Percentiles rank a stretch among this genome's conserved stretches.
Conservation (phyloP, 2,888 invertebrate genomes). For the Polyploca ridens region DNA sequence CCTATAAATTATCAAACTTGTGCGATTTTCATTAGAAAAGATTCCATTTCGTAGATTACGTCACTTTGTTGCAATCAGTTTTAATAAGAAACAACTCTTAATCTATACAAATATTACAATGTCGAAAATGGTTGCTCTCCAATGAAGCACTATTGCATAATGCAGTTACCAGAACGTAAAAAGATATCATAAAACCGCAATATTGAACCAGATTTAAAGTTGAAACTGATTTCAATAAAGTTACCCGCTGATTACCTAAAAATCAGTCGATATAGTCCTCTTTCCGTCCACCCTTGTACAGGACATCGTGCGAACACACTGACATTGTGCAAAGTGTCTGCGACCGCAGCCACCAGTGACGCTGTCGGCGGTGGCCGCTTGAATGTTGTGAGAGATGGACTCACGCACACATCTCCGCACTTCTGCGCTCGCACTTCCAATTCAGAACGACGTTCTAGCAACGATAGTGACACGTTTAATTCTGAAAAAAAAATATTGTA, state of each 20-base stretch:
- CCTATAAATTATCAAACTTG: too few species aligned
- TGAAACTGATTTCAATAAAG: too few species aligned
- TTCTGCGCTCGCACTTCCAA: conserved; percentile 73
- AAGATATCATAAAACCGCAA: too few species aligned
- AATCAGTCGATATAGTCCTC: conserved; percentile 67
- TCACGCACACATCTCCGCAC: conserved; percentile 52
- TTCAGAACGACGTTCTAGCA: conserved; percentile 67
- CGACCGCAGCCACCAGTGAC: conserved; percentile 54
- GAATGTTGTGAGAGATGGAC: conserved; percentile 35
- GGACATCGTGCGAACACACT: conserved; percentile 59
- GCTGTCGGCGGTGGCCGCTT: conserved; percentile 61
- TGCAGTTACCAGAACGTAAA: too few species aligned
- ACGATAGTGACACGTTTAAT: conserved; percentile 64
- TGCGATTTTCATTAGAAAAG: background rate
- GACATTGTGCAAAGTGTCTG: conserved; percentile 65
- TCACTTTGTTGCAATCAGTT: too few species aligned
- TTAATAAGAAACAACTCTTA: too few species aligned
- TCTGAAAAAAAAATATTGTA: conserved; percentile 50
- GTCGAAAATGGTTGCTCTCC: too few species aligned
- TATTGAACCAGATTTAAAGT: too few species aligned
- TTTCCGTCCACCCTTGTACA: conserved; percentile 67
- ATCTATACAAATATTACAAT: too few species aligned
- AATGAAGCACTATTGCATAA: too few species aligned
- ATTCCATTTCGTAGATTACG: background rate
- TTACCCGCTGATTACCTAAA: conserved; percentile 57